These are phyloP conservation scores for Dromius quadrimaculatus DNA, from an alignment of 2,888 invertebrate species.

Conservation along the genomic window DNA sequence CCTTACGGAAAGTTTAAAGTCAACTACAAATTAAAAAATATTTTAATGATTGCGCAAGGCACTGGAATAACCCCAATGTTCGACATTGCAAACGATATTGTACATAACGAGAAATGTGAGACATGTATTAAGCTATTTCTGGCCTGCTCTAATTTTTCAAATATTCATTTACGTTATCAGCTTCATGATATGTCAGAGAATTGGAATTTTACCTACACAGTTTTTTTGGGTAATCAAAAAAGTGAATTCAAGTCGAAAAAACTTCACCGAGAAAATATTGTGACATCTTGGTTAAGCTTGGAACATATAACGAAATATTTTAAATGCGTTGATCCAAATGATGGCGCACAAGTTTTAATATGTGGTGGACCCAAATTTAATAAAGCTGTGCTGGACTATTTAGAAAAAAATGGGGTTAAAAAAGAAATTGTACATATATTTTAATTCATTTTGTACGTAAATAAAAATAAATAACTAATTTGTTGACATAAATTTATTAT, in stretches of 20 bases:
- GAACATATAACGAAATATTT: conserved; percentile 63
- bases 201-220: conserved; percentile 82
- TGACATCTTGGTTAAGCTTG: conserved; percentile 63
- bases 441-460: too few species aligned
- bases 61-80: conserved; percentile 81
- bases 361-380: conserved; percentile 75
- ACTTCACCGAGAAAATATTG: conserved; percentile 67
- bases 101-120: conserved; percentile 77
- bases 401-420: conserved; percentile 59
- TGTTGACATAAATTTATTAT: too few species aligned
- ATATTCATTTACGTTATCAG: conserved; percentile 74
- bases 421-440: conserved; percentile 65
- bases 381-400: conserved; percentile 65
- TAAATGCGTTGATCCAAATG: conserved; percentile 59
- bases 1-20: conserved; percentile 76
- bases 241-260: conserved; percentile 51
- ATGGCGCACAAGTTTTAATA: conserved; percentile 68
- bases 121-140: conserved; percentile 74
- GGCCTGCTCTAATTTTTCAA: conserved; percentile 71
- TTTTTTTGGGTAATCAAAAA: conserved; percentile 67
- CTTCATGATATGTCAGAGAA: conserved; percentile 71
- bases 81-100: conserved; percentile 72
- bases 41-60: conserved; percentile 76
- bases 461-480: too few species aligned
- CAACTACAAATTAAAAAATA: conserved; percentile 64